Base-by-base conservation (phyloP, 2,888 invertebrate genomes). In the Cryptus viduatorius region DNA sequence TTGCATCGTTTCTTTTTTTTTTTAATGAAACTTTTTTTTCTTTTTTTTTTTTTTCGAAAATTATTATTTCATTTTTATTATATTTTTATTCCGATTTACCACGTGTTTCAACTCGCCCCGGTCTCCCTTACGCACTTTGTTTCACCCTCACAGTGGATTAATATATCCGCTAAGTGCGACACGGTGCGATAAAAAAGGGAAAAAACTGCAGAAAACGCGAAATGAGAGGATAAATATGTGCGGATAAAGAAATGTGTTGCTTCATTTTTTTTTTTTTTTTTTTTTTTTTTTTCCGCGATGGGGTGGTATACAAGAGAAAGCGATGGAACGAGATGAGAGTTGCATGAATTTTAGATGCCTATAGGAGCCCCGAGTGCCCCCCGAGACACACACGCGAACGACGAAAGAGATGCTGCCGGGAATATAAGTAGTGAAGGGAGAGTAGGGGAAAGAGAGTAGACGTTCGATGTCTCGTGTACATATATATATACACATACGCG, bases 311-410 rank as follows among this genome's bases (percentile, higher is more conserved):
- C 14, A 14, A 65, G 65, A 64, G 65, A 76, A 69, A 67, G 65
- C 64, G 48, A 53, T 50, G 69, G 76, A 64, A 37, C 37, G 37
- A 4, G 65, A 65, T 53, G 73, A 29, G 56, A 65, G 75, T 61
- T 67, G 67, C 81, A 79, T 83, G 78, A 83, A 86, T 83, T 83
- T 83, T 78, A 31, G 75, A 73, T 78, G 69, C 48, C 42, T n/a
- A 37, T 37, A n/a, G 46, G 48, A 78, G 24, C 61, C 7, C 42
- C 48, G 67, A 29, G 65, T 71, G 50, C 65, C 71, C 53, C 75
- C 10, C 19, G 31, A 31, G 65, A 78, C 37, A 65, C 71, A 61
- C 46, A 42, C 50, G 72, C 46, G 53, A 61, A 65, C 50, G 48
- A 48, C 14, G 53, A 50, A 61, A 31, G 31, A 56, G 64, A 76